Evolutionary conservation across 2,113 vertebrate genomes (phyloP).

Genomic region (Oryzias celebensis): DNA sequence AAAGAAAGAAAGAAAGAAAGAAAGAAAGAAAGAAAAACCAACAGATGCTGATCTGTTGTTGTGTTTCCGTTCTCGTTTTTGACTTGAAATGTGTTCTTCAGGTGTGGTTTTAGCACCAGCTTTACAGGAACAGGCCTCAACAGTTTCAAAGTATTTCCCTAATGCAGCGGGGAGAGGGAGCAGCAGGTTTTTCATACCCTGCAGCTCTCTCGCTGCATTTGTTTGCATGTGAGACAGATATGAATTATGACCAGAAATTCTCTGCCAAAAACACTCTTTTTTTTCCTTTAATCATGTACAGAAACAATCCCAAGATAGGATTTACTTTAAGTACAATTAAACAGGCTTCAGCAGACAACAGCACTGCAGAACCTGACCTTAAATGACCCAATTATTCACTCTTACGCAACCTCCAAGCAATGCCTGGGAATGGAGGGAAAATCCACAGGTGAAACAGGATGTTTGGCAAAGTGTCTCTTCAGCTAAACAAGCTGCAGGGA

Average conservation of each 20-base stretch:
- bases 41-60: neutral
- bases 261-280: constrained; percentile 14
- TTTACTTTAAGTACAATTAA: constrained; percentile 19
- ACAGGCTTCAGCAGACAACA: constrained; percentile 24
- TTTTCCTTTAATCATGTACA: constrained; percentile 18
- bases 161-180: constrained; percentile 45
- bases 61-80: constrained; percentile 43
- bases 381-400: constrained; percentile 32
- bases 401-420: neutral
- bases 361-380: constrained; percentile 16
- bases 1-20: no score
- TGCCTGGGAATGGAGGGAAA: neutral
- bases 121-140: constrained; percentile 71
- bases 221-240: constrained; percentile 28
- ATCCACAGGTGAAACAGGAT: neutral
- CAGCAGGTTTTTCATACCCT: constrained; percentile 39
- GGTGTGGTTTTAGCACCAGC: constrained; percentile 72
- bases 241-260: constrained; percentile 48
- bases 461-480: no score
- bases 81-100: constrained; percentile 62
- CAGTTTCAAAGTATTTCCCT: constrained; percentile 73
- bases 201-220: constrained; percentile 20
- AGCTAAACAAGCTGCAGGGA: no score
- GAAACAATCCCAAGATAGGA: constrained; percentile 14
- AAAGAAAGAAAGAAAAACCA: constrained; percentile 2